Evolutionary conservation across 1,140 invertebrate genomes (phyloP).

Genomic region (Temnothorax longispinosus): DNA sequence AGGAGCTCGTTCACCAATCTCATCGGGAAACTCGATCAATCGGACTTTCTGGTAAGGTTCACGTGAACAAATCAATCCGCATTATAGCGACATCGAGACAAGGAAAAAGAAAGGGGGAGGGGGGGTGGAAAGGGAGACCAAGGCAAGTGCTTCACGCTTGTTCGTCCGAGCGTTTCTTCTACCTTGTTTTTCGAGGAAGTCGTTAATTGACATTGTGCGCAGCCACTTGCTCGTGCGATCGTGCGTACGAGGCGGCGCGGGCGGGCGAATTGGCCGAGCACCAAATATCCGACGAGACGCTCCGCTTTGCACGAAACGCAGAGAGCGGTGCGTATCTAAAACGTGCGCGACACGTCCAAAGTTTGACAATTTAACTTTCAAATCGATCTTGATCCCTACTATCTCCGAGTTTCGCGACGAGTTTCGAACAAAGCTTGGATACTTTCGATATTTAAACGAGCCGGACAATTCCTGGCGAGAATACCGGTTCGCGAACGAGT

Average conservation of each 20-base stretch:
- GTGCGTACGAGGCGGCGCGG: too few relatives aligned
- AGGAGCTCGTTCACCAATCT: conserved; percentile 89
- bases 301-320: neutral
- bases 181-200: conserved; percentile 6
- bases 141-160: too few relatives aligned
- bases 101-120: too few relatives aligned
- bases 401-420: neutral
- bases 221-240: neutral
- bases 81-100: neutral
- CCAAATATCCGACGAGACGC: conserved; percentile 12
- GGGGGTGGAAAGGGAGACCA: neutral
- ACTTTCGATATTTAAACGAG: conserved; percentile 1
- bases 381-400: neutral
- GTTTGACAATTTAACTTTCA: conserved; percentile 29
- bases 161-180: neutral
- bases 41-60: conserved; percentile 87
- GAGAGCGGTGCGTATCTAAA: neutral
- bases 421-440: neutral
- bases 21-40: conserved; percentile 87
- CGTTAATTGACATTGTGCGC: neutral
- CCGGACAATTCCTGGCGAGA: neutral
- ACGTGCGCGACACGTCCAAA: neutral
- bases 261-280: conserved; percentile 15
- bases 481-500: conserved; percentile 5
- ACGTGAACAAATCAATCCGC: conserved; percentile 41